Base-by-base conservation (phyloP, 1,140 invertebrate genomes). In the Micrasema minimum region DNA sequence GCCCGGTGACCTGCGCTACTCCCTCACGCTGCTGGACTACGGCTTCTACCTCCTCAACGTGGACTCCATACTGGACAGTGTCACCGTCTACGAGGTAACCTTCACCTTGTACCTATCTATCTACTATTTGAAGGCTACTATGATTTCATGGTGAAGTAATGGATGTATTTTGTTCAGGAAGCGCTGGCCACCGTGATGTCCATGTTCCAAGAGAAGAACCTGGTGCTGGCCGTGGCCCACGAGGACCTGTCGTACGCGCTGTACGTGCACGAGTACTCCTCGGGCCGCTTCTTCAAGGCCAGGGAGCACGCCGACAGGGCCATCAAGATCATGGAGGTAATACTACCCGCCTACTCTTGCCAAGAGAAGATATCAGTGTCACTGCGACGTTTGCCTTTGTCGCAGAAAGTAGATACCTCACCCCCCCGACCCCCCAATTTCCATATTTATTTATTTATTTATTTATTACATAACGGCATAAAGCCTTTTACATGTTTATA, bases 231-330 rank as follows among this genome's bases (percentile, higher is more conserved):
- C 1, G 88, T 92, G 23, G 92, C 92, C 23, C 90, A 95, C 80
- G 95, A 96, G 84, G 95, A 97, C 83, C 83, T 97, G 11, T 94
- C 94, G 0, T 97, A 97, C 84, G 94, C 94, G 31, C 89, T 93
- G 14, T 97, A 97, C 80, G 94, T 97, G 9, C 88, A 92, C 50
- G 94, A 97, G 83, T 97, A 98, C 80, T 95, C 90, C 78, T 91
- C 92, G 10, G 94, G 95, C 4, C 88, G 90, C 71, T 97, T 97
- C 81, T 86, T 87, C 72, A 87, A 89, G 81, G 94, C 94, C 18
- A 88, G 88, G 87, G 87, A 91, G 69, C 91, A 96, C 82, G 91
- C 91, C 43, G 90, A 93, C 76, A 88, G 88, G 76, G 93, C 95
- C n/a, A 93, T 96, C 68, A 82, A 86, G 11, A 93, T 95, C 48